A percentile compares a stretch with the other conserved stretches of the same genome.
These are phyloP conservation scores for Lasaia peninsularis DNA, from an alignment of 1,140 invertebrate species.

Conservation along the genomic window DNA sequence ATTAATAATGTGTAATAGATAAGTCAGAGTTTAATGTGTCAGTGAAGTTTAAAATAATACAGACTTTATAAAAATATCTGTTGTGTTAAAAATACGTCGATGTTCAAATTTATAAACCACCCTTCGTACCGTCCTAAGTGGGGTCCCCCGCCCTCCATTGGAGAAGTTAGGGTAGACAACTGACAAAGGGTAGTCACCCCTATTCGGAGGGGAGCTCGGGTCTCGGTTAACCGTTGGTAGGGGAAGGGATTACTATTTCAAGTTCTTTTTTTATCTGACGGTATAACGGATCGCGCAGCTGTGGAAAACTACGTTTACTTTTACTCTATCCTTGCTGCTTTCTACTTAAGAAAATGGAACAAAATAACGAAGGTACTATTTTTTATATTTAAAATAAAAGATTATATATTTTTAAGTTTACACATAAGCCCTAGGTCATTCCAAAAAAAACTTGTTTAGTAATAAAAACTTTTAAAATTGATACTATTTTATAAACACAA, in stretches of 20 bases:
- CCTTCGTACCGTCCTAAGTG: slow-evolving; percentile 57
- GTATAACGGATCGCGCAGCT: slow-evolving; percentile 37
- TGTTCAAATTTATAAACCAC: slow-evolving; percentile 42
- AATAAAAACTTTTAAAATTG: too few species aligned
- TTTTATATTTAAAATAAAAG: background rate
- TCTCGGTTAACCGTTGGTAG: slow-evolving; percentile 58
- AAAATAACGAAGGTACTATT: slow-evolving; percentile 27
- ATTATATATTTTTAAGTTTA: too few species aligned
- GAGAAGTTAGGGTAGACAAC: slow-evolving; percentile 59
- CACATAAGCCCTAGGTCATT: background rate
- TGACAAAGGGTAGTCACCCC: slow-evolving; percentile 64
- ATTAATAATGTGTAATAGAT: background rate
- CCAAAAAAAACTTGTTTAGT: too few species aligned
- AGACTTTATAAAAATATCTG: background rate
- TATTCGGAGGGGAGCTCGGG: slow-evolving; percentile 62
- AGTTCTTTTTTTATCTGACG: slow-evolving; percentile 47
- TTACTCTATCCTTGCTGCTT: slow-evolving; percentile 19
- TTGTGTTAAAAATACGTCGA: slow-evolving; percentile 1
- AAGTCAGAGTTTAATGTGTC: slow-evolving; percentile 2
- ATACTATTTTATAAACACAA: too few species aligned
- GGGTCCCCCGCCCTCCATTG: slow-evolving; percentile 64
- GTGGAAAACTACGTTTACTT: slow-evolving; percentile 35
- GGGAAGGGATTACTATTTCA: slow-evolving; percentile 64
- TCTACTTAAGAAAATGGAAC: slow-evolving; percentile 23
- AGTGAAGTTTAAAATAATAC: background rate